A percentile compares a stretch with the other conserved stretches of the same genome.
These are phyloP conservation scores for Cetoscarus ocellatus DNA, from an alignment of 2,797 vertebrate genomes.

Conservation along the genomic window DNA sequence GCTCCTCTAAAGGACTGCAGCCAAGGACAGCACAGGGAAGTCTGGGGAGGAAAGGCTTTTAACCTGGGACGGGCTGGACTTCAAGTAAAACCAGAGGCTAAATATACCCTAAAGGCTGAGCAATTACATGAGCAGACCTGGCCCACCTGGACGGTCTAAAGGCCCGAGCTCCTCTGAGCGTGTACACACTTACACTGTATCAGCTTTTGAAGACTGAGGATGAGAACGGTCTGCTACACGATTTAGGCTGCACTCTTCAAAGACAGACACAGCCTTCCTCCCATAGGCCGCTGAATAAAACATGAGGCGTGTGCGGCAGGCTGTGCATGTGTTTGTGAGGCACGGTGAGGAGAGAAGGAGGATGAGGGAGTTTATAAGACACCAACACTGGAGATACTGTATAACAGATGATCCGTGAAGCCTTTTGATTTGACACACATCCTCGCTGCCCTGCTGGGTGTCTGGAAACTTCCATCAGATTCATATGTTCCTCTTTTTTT, in stretches of 20 bases:
- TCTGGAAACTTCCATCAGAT: slow-evolving; percentile 58
- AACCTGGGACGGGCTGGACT: slow-evolving; percentile 30
- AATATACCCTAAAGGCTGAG: slow-evolving; percentile 52
- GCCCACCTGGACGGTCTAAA: slow-evolving; percentile 61
- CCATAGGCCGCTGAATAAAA: slow-evolving; percentile 84
- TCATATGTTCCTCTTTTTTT: slow-evolving; percentile 37
- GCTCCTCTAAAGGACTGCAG: slow-evolving; percentile 41
- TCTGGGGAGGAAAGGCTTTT: slow-evolving; percentile 52
- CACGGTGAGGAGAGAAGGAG: slow-evolving; percentile 13
- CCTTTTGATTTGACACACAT: slow-evolving; percentile 78
- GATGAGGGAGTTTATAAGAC: slow-evolving; percentile 62
- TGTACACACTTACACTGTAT: slow-evolving; percentile 57
- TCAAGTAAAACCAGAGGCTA: slow-evolving; percentile 43
- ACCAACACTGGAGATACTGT: slow-evolving; percentile 63
- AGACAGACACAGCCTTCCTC: slow-evolving; percentile 76
- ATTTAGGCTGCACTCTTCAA: slow-evolving; percentile 79
- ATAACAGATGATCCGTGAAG: slow-evolving; percentile 71
- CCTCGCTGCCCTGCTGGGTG: slow-evolving; percentile 64
- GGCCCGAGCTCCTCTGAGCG: slow-evolving; percentile 55
- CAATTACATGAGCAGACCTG: slow-evolving; percentile 27
- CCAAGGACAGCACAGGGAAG: slow-evolving; percentile 61
- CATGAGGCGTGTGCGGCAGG: slow-evolving; percentile 75
- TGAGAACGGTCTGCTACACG: slow-evolving; percentile 72
- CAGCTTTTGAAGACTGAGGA: slow-evolving; percentile 69
- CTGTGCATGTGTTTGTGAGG: slow-evolving; percentile 19